These are phyloP conservation scores for Sorex araneus DNA, from an alignment of 2,113 vertebrate genomes.

Conservation along the genomic window DNA sequence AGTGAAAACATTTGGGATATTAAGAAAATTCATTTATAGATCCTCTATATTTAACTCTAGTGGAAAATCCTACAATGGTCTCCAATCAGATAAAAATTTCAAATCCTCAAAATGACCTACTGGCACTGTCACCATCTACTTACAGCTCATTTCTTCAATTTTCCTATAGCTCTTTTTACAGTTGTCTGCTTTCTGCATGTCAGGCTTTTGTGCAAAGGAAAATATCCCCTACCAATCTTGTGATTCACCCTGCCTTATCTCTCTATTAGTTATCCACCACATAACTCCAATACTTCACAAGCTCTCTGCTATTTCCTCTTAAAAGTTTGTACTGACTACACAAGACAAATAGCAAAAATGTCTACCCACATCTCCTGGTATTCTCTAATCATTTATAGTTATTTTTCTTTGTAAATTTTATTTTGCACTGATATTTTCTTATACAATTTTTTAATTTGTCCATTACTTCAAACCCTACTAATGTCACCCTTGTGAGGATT, in stretches of 20 bases:
- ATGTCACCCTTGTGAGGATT: background rate
- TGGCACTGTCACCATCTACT: background rate
- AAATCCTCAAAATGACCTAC: background rate
- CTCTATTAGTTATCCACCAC: background rate
- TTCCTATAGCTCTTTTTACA: background rate
- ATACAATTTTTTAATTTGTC: background rate
- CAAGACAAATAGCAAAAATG: background rate
- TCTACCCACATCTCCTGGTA: rapidly evolving
- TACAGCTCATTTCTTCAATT: background rate
- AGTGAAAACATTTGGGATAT: background rate
- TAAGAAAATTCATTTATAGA: background rate
- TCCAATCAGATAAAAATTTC: background rate
- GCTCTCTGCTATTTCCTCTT: background rate
- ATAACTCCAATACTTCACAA: no score
- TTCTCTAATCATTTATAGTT: background rate
- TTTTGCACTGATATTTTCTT: background rate
- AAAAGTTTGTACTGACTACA: background rate
- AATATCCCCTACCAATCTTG: background rate
- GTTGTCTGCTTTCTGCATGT: background rate
- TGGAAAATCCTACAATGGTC: background rate
- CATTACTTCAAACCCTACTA: background rate
- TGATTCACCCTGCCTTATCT: background rate
- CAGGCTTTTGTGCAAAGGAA: background rate
- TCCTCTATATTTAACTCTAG: background rate
- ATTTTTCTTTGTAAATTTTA: background rate